Evolutionary conservation across 2,113 vertebrate genomes (phyloP).

Genomic region (Antechinus flavipes): DNA sequence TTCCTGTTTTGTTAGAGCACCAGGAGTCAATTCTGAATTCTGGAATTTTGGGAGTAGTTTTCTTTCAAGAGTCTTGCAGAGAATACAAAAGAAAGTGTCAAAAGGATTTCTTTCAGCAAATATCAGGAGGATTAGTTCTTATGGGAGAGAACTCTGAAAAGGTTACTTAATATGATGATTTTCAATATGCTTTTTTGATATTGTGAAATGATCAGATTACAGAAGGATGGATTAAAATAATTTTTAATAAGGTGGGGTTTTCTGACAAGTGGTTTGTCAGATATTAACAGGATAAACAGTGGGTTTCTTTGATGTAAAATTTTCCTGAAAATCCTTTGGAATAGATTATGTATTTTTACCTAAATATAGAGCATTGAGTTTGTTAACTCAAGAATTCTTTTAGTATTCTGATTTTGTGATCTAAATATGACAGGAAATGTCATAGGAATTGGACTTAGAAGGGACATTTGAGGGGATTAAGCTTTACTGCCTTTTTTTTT

Average conservation of each 20-base stretch:
- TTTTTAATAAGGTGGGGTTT: conserved; percentile 28
- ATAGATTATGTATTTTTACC: not conserved
- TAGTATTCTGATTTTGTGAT: not conserved
- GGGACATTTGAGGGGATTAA: not conserved
- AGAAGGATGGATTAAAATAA: conserved; percentile 33
- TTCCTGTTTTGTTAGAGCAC: conserved; percentile 9
- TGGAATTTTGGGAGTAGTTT: conserved; percentile 10
- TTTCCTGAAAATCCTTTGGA: conserved; percentile 5
- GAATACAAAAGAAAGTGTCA: conserved; percentile 43
- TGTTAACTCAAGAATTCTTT: conserved; percentile 5
- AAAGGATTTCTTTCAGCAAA: conserved; percentile 62
- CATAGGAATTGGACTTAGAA: not conserved
- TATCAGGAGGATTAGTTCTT: conserved; percentile 46
- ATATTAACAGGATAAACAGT: not conserved
- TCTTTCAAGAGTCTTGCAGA: conserved; percentile 46
- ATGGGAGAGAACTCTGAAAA: conserved; percentile 34
- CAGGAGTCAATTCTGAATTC: not conserved
- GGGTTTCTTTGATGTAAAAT: conserved; percentile 36
- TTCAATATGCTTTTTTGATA: conserved; percentile 22
- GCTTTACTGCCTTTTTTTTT: not conserved
- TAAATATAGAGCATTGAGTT: not conserved
- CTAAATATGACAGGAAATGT: not conserved
- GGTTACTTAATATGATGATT: conserved; percentile 40
- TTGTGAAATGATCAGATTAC: conserved; percentile 22
- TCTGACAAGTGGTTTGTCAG: conserved; percentile 11